Base-by-base conservation (phyloP, 2,888 invertebrate species). In the Acanthopleura granulata region DNA sequence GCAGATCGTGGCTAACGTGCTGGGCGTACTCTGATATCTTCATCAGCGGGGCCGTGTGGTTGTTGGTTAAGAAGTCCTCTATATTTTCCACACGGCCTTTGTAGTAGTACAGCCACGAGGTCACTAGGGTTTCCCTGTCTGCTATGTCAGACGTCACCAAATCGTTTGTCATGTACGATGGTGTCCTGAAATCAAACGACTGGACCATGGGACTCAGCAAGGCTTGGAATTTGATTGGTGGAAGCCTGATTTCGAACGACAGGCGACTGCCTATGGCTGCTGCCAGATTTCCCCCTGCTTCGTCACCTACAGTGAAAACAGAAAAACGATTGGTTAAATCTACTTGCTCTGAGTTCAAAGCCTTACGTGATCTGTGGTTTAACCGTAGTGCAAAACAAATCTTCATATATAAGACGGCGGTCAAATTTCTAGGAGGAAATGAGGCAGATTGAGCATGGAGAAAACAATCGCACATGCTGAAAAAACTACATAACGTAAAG, bases 141-240 rank as follows among this genome's bases (percentile, higher is more conserved):
- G 22, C n/a, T 18, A 49, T 18, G 16, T 51, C 49, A 15, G 66
- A 27, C 66, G 73, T 49, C 22, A 77, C 75, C 14, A 76, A 69
- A 16, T 75, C 72, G 27, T 77, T 73, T 22, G 72, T 61, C 25
- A 83, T 78, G 75, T 82, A 72, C 4, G 75, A 75, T 18, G 82
- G 80, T 49, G 83, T 79, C 72, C 82, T 80, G 77, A 88, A 84
- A 74, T 85, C 84, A 76, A 88, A 81, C n/a, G 40, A 40, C 72
- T 88, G 86, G 30, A 84, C 83, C 22, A 85, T 84, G 11, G 89
- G 89, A 77, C 88, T 88, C 75, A 89, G 81, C 62, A 89, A 78
- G 22, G 88, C 80, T 79, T 89, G 87, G 62, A 82, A 57, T 49
- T 73, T 74, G 29, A 70, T 50, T 40, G 25, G 69, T 25, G 76